These are phyloP conservation scores for Halictus rubicundus DNA, from an alignment of 1,140 invertebrate species.

Conservation along the genomic window DNA sequence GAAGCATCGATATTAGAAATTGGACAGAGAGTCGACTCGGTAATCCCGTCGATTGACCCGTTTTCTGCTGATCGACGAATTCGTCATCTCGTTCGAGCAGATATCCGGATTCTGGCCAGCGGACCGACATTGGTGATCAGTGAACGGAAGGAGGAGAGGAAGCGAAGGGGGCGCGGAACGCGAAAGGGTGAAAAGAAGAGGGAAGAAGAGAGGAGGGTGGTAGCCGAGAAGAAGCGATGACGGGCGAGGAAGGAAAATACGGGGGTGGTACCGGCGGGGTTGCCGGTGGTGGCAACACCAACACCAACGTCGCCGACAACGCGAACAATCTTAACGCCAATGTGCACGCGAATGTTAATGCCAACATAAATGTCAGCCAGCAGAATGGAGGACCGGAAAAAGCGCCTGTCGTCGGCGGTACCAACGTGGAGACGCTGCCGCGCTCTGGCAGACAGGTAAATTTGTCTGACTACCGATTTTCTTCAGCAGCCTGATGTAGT, in stretches of 20 bases:
- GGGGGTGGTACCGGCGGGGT: slow-evolving; percentile 67
- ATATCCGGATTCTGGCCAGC: slow-evolving; percentile 61
- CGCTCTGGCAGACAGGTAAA: slow-evolving; percentile 82
- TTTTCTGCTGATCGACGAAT: slow-evolving; percentile 43
- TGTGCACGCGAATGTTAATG: slow-evolving; percentile 74
- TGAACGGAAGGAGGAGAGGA: slow-evolving; percentile 56
- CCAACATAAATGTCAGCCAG: slow-evolving; percentile 78
- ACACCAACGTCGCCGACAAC: slow-evolving; percentile 61
- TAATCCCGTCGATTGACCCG: slow-evolving; percentile 24
- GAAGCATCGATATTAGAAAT: not conserved
- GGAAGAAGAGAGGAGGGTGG: slow-evolving; percentile 62
- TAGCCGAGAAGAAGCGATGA: slow-evolving; percentile 73
- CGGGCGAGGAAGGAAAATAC: slow-evolving; percentile 76
- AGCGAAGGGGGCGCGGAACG: slow-evolving; percentile 59
- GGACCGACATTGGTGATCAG: slow-evolving; percentile 53
- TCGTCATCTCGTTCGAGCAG: slow-evolving; percentile 46
- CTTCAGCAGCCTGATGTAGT: no score
- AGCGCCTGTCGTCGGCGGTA: slow-evolving; percentile 83
- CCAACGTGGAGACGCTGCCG: slow-evolving; percentile 83
- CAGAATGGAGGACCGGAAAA: slow-evolving; percentile 79
- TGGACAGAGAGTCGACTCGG: not conserved
- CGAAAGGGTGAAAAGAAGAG: slow-evolving; percentile 65
- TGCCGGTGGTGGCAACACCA: slow-evolving; percentile 51
- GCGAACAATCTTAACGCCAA: slow-evolving; percentile 62
- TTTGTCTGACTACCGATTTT: no score